phyloP scores from a whole-genome alignment of 2,797 vertebrate genomes.

The Platalea minor region DNA sequence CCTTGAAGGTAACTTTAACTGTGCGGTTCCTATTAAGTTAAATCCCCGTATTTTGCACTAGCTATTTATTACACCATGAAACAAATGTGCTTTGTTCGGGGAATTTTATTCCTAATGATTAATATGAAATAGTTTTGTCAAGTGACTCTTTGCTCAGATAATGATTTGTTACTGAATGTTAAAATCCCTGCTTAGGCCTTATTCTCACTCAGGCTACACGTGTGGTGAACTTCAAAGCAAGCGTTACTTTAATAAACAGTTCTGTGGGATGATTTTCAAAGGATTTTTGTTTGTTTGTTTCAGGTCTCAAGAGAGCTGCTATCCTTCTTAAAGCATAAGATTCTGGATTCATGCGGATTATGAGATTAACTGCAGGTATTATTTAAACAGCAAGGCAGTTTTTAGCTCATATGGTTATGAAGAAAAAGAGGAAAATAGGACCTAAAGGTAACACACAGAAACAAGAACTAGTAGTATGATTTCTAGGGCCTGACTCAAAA shows the following conservation, averaged over 20 bases:
- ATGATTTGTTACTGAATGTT: neutral
- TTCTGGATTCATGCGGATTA: neutral
- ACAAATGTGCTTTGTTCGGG: neutral
- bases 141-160: neutral
- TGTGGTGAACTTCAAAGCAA: neutral
- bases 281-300: neutral
- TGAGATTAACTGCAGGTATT: neutral
- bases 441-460: neutral
- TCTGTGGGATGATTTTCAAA: neutral
- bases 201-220: neutral
- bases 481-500: neutral
- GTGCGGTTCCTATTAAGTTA: neutral
- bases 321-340: neutral
- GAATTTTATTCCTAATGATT: neutral
- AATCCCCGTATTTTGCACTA: neutral
- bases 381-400: neutral
- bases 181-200: neutral
- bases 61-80: neutral
- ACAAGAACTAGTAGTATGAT: neutral
- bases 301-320: neutral
- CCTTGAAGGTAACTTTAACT: neutral
- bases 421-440: neutral
- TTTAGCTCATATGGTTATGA: neutral
- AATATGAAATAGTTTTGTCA: conserved; percentile 4
- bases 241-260: neutral